Evolutionary conservation across 2,888 invertebrate genomes (phyloP), one percentile per base, ranked within the genome.

Genomic region (Oligia fasciuncula): DNA sequence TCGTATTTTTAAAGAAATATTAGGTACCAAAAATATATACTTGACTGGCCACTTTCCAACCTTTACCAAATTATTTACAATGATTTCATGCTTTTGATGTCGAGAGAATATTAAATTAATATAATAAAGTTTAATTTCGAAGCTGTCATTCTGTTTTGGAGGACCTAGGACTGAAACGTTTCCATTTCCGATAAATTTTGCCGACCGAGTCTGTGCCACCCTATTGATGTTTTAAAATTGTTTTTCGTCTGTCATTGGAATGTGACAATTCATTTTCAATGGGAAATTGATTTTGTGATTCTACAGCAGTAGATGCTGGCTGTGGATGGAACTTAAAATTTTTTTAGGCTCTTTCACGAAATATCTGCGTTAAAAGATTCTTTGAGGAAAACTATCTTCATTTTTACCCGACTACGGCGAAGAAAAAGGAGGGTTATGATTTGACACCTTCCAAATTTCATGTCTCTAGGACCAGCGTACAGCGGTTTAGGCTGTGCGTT

Each of bases 121-220:
- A 91, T 92, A 93, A 93, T 93, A 91, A 92, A 93, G 86, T 93
- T 94, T 93, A 95, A 95, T 95, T 94, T 93, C 88, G 91, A 80
- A 92, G 91, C 95, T 95, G 96, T 95, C 96, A 94, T 83, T 91
- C 91, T 88, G 90, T 91, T 92, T 88, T 90, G 87, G 79, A 85
- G 91, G 35, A 91, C 29, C 14, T 19, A 29, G 14, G 62, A 77
- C 29, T 46, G 73, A 81, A 89, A 83, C 65, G 78, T 74, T 93
- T 91, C 89, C 91, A 94, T 95, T 95, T 94, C 94, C 95, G 92
- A 92, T 90, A 89, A 92, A 89, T 90, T 91, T 90, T 84, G 82
- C 87, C 85, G 87, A 84, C 85, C 80, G 81, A 79, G 85, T 84
- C 89, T 91, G 90, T 90, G 89, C 23, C 91, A 86, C 80, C 74